Conservation (phyloP, 2,888 invertebrate genomes). For the Tetranychus piercei region DNA sequence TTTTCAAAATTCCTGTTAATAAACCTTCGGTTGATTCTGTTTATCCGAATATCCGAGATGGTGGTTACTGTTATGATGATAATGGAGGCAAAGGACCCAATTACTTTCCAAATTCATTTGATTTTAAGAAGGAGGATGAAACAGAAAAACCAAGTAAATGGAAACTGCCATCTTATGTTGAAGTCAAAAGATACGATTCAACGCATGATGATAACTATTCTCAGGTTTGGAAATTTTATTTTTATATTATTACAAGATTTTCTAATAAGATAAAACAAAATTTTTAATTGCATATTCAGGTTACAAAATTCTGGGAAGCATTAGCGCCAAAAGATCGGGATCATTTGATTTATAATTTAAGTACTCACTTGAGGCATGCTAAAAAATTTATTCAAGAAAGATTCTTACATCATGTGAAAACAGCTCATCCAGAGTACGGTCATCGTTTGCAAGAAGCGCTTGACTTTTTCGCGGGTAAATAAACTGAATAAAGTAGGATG, state of each 20-base stretch:
- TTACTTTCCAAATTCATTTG: slow-evolving; percentile 87
- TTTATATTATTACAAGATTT: not conserved
- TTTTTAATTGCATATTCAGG: not conserved
- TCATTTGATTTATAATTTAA: slow-evolving; percentile 59
- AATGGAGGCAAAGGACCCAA: slow-evolving; percentile 75
- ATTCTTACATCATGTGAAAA: slow-evolving; percentile 43
- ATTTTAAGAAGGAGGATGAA: slow-evolving; percentile 48
- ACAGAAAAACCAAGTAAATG: slow-evolving; percentile 41
- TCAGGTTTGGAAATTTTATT: slow-evolving; percentile 51
- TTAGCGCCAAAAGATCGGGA: slow-evolving; percentile 52
- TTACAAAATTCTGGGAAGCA: slow-evolving; percentile 47
- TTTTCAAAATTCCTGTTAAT: slow-evolving; percentile 78
- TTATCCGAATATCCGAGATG: slow-evolving; percentile 45
- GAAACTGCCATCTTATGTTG: slow-evolving; percentile 36
- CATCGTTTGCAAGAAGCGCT: not conserved
- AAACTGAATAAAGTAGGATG: not conserved
- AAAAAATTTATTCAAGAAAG: slow-evolving; percentile 66
- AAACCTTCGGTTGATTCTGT: slow-evolving; percentile 47
- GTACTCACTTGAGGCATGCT: slow-evolving; percentile 53
- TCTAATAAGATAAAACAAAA: too few species aligned
- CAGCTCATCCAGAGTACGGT: not conserved
- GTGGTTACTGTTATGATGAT: slow-evolving; percentile 49
- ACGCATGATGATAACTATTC: slow-evolving; percentile 75
- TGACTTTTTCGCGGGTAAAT: not conserved
- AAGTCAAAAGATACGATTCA: slow-evolving; percentile 44